A percentile compares a stretch with the other conserved stretches of the same genome.
phyloP scores from a whole-genome alignment of 2,888 invertebrate species.

The Tenthredo scrophulariae region DNA sequence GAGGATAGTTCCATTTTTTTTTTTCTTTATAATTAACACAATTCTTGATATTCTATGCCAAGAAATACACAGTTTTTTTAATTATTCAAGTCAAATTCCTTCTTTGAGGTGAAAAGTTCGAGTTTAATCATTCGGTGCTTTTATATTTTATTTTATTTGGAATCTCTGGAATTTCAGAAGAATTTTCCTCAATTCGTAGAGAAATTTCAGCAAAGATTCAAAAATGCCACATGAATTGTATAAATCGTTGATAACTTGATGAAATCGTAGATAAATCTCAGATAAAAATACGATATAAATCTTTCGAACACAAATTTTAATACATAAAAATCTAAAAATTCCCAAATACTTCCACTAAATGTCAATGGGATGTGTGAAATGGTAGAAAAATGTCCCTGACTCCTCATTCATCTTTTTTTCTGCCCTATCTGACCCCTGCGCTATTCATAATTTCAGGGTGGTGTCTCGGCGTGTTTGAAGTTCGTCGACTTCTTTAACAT shows the following conservation, averaged over 20 bases:
- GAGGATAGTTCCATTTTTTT: conserved; percentile 69
- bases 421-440: no score
- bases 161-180: background rate
- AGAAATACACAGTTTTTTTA: no score
- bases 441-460: conserved; percentile 83
- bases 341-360: background rate
- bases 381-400: background rate
- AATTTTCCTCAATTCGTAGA: background rate
- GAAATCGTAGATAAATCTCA: background rate
- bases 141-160: background rate
- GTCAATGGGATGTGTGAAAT: background rate
- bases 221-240: background rate
- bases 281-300: background rate
- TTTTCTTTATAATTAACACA: background rate
- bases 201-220: background rate
- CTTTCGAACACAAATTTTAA: background rate
- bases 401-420: background rate
- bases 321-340: background rate
- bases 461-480: conserved; percentile 96
- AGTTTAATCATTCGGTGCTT: background rate
- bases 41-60: no score
- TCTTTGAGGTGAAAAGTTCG: no score
- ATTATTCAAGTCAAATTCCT: no score
- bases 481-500: conserved; percentile 99
- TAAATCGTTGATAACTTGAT: background rate